Base-by-base conservation (phyloP, 1,140 invertebrate species). In the Bombus confusus region DNA sequence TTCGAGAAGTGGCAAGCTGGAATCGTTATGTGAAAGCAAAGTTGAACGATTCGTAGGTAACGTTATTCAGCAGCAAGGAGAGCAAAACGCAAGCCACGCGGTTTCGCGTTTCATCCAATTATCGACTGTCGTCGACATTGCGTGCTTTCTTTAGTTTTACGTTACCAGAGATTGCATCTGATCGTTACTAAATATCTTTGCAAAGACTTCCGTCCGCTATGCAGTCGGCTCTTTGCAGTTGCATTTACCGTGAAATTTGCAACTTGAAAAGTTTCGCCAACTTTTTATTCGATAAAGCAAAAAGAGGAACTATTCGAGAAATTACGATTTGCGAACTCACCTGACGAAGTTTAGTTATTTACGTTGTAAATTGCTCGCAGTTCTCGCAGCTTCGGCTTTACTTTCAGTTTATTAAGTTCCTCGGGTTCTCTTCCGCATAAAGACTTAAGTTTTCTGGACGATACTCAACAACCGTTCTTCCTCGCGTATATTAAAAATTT, bases 71-170 rank as follows among this genome's bases (percentile, higher is more conserved):
- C 31, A 25, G 15, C 28, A 59, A 74, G 73, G 52, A 82, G 41
- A 5, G 59, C 64, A 69, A 78, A 86, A 52, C 68, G 28, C 34
- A 47, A 62, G 57, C 57, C 74, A 68, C 57, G 31, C 15, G 39
- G 74, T 79, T 80, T 88, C 72, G 62, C 31, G 75, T 89, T 89
- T 88, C 80, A 87, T 87, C 83, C 86, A 86, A 89, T 88, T 89
- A 89, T 88, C 80, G 76, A 88, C 71, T 76, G 74, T 82, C 73
- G 86, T 72, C 80, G 62, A 71, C 37, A 47, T 87, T 66, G 73
- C 64, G 25, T 71, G 69, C 62, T 88, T 47, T 74, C 52, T 47
- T 34, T 47, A 62, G 66, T 71, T 80, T 87, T 85, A 76, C 47
- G 64, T 87, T 80, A 47, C 80, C 25, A n/a, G 72, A 83, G 57